Base-by-base conservation (phyloP, 2,113 vertebrate genomes). In the Saccopteryx bilineata region DNA sequence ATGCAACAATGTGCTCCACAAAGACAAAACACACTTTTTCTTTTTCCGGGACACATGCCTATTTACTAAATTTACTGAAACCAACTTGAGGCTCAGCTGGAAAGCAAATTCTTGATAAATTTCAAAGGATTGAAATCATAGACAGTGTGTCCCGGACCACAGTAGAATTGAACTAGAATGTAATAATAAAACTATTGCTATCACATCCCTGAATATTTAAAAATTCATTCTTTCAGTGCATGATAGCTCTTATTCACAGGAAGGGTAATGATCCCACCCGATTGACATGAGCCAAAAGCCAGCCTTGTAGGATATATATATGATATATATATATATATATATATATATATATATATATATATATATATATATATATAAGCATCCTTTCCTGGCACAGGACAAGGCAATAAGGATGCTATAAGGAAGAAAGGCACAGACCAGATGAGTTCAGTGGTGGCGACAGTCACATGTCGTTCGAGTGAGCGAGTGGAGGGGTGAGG, bases 401-500 rank as follows among this genome's bases (percentile, higher is more conserved):
- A 28, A 48, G n/a, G 12, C 21, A 1, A 13, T 61, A 24, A n/a
- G 23, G 65, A 11, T 0, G 5, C 18, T 14, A 23, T 1, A 39
- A 39, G 39, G 19, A 31, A 15, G 56, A 76, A 63, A 68, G 0
- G 23, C 68, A 26, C 39, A 39, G 39, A 39, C 19, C 2, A 15
- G 48, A 7, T 5, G 71, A 48, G 21, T 9, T 61, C 46, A 13
- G 23, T 2, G 13, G n/a, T 52, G 19, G 63, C 9, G 61, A 48
- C n/a, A 46, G 9, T 11, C 50, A 46, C 26, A 0, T 1, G 46
- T 48, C 52, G 80, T 83, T 52, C 61, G 65, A 66, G 24, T 79
- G 28, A 2, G 39, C 1, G 28, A 39, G 39, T 39, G 39, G 39
- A 39, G 71, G 46, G 50, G 0, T 1, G 10, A 0, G 11, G 3